Conservation (phyloP, 2,113 vertebrate species). For the Crotalus helleri region DNA sequence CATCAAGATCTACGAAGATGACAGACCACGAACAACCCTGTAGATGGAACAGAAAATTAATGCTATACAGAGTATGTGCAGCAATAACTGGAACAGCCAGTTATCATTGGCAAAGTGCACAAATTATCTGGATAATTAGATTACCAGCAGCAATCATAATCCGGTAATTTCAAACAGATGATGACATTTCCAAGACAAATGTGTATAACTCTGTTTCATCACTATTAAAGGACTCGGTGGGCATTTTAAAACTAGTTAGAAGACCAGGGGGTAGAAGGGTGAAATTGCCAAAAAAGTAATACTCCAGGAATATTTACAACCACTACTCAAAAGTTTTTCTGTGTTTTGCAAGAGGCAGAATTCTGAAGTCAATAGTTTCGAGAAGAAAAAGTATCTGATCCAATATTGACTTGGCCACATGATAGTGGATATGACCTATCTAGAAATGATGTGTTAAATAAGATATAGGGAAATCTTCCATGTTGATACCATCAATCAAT, state of each 20-base stretch:
- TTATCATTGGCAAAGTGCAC: neutral
- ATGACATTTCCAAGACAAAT: neutral
- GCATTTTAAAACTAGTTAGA: neutral
- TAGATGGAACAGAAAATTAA: constrained; percentile 35
- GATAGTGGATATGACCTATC: neutral
- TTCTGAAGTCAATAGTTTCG: neutral
- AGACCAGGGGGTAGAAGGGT: neutral
- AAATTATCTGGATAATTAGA: neutral
- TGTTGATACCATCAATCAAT: too few species aligned
- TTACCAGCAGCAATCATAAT: neutral
- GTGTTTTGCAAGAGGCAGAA: neutral
- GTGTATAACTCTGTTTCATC: neutral
- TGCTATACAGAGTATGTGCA: neutral
- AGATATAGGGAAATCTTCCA: neutral
- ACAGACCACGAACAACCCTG: constrained; percentile 99
- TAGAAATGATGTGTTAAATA: neutral
- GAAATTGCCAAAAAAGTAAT: constrained; percentile 18
- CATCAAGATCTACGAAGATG: constrained; percentile 98
- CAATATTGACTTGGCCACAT: neutral
- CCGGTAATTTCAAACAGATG: constrained; percentile 5
- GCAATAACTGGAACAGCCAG: neutral
- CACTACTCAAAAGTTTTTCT: neutral
- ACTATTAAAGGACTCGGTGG: neutral
- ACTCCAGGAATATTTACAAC: neutral
- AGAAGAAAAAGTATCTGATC: neutral